These are phyloP conservation scores for Caenorhabditis sp. DNA, from an alignment of 2,888 invertebrate species.

Conservation along the genomic window DNA sequence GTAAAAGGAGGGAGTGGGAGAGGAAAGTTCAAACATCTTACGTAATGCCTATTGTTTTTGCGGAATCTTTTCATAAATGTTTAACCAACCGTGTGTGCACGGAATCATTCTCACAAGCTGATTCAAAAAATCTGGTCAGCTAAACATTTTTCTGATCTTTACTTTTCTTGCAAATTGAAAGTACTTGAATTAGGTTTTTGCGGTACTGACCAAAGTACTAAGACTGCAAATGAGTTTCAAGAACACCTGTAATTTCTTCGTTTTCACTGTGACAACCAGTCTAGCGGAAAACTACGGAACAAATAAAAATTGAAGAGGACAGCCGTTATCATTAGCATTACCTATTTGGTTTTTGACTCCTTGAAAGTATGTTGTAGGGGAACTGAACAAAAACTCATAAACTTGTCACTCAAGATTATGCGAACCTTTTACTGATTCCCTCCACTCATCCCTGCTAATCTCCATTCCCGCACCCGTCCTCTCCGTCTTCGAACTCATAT, in stretches of 20 bases:
- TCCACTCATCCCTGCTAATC: neutral
- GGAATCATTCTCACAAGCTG: no score
- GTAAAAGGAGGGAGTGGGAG: neutral
- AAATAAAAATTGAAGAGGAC: neutral
- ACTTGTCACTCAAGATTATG: neutral
- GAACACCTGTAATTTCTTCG: neutral
- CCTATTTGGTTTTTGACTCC: conserved; percentile 25
- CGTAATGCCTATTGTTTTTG: conserved; percentile 35
- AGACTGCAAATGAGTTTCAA: neutral
- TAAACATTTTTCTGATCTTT: conserved; percentile 6
- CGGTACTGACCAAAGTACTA: neutral
- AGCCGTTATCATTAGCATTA: conserved; percentile 15
- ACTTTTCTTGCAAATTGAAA: conserved; percentile 3
- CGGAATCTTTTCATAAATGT: conserved; percentile 45
- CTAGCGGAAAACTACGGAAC: conserved; percentile 6
- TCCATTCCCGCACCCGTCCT: neutral
- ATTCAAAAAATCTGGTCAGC: conserved; percentile 10
- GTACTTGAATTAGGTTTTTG: neutral
- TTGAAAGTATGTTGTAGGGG: neutral
- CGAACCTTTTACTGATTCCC: neutral
- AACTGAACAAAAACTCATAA: neutral
- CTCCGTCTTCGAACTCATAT: neutral
- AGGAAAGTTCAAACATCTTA: conserved; percentile 51
- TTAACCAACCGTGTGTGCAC: conserved; percentile 32
- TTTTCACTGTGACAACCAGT: conserved; percentile 10